Base-by-base conservation (phyloP, 2,888 invertebrate species). In the Microplitis deprimator region DNA sequence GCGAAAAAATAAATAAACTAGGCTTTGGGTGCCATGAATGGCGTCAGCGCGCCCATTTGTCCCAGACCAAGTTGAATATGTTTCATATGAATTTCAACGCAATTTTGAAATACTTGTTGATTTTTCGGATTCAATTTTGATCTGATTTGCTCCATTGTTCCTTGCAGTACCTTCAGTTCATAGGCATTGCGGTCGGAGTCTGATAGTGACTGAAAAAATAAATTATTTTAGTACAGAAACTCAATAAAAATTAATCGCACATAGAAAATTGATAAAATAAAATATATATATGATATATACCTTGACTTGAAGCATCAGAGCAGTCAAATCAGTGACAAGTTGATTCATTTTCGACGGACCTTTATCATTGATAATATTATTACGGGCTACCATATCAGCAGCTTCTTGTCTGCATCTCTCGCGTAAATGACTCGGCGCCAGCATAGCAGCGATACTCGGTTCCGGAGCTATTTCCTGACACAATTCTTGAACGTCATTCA, bases 61-160 rank as follows among this genome's bases (percentile, higher is more conserved):
- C 89, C 89, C 71, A 94, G 90, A 39, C 96, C 95, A 89, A 95
- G 93, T 90, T 96, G 95, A 85, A 97, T 96, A 87, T 96, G 95
- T 86, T 96, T 96, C 93, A 98, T 94, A 85, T 97, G 97, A 81
- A 96, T 95, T 90, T 98, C 98, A 6, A 98, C 95, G 89, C 94
- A 93, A 89, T 96, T 96, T 90, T 97, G 95, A 90, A 97, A 97
- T 65, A 94, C 91, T 83, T 93, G 93, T 83, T 95, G 93, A 90
- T 97, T 96, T 67, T 92, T 91, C 2, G 94, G 93, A 83, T 94
- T 94, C 75, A 97, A 90, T 85, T 95, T 94, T 78, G 93, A 92
- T 90, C 96, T 96, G 72, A 98, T 96, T 87, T 97, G 95, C 85
- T 95, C 95, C 91, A 98, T 94, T 62, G 98, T 96, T 20, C 97